These are phyloP conservation scores for Lepidonotus clava DNA, from an alignment of 2,888 invertebrate genomes.

Conservation along the genomic window DNA sequence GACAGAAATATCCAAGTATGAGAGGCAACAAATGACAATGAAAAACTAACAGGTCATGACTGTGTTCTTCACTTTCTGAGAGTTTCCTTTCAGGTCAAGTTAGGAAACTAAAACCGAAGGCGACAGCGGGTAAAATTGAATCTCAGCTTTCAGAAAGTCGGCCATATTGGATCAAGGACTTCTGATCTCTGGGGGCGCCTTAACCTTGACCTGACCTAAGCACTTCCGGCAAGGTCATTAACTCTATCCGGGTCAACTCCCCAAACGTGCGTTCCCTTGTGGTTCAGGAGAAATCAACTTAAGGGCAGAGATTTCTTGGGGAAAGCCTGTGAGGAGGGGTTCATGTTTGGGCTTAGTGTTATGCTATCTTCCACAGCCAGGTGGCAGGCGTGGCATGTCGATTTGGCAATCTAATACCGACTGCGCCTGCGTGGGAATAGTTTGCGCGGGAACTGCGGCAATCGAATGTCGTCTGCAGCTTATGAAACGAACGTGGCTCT, in stretches of 20 bases:
- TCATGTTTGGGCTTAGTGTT: neutral
- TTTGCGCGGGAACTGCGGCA: no score
- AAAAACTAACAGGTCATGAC: no score
- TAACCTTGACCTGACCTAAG: neutral
- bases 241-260: neutral
- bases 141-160: no score
- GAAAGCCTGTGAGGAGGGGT: neutral
- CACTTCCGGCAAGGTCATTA: neutral
- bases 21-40: no score
- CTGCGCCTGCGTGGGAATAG: neutral
- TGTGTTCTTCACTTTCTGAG: no score
- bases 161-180: no score
- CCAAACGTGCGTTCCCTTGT: neutral
- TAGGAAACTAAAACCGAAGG: no score
- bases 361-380: constrained; percentile 2
- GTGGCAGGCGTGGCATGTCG: neutral
- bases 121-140: no score
- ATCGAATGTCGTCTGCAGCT: no score
- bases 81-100: no score
- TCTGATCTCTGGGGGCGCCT: neutral
- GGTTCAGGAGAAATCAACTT: neutral
- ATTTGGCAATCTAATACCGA: neutral
- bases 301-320: constrained; percentile 1
- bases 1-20: no score
- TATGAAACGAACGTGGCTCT: no score